Conservation (phyloP, 1,140 invertebrate species). For the Gonioctena quinquepunctata region DNA sequence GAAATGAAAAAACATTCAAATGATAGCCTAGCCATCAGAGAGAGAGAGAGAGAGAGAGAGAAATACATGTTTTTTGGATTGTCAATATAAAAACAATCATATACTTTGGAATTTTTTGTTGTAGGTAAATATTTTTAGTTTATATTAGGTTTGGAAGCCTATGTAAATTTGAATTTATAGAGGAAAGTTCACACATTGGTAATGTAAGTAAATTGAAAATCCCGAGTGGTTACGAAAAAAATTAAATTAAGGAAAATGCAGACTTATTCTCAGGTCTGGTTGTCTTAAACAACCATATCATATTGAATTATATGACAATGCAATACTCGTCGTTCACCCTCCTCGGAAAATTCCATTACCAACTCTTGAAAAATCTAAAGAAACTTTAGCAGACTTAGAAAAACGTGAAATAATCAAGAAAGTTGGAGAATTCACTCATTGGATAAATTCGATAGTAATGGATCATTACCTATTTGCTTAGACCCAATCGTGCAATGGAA, state of each 20-base stretch:
- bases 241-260: background rate
- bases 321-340: background rate
- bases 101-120: constrained; percentile 17
- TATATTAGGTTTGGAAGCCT: background rate
- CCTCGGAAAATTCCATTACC: background rate
- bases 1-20: background rate
- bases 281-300: background rate
- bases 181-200: background rate
- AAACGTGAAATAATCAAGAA: constrained; percentile 34
- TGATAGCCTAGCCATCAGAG: background rate
- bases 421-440: constrained; percentile 51
- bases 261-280: constrained; percentile 36
- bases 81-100: background rate
- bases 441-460: constrained; percentile 55
- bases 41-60: no score
- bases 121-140: background rate
- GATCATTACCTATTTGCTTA: no score
- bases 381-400: background rate
- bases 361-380: background rate
- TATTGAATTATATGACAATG: background rate
- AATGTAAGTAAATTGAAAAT: background rate
- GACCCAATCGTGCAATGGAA: no score
- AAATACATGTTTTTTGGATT: background rate
- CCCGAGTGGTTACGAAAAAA: background rate
- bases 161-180: background rate